These are phyloP conservation scores for Sebastiscus albofasciatus DNA, from an alignment of 2,797 vertebrate genomes.

Conservation along the genomic window DNA sequence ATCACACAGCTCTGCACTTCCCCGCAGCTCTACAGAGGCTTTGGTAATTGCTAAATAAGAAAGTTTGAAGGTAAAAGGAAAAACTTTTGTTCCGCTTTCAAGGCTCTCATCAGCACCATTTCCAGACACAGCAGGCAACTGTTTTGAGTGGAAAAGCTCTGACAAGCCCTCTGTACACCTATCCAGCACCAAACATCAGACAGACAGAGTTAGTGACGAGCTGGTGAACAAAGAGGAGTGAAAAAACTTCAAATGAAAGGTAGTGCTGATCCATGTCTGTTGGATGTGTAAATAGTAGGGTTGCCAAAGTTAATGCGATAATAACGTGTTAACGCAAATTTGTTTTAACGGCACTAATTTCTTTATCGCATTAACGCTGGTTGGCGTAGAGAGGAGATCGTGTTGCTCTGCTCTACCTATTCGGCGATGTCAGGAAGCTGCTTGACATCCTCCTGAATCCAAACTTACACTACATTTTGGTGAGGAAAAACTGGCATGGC, in stretches of 20 bases:
- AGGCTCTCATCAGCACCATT: not conserved
- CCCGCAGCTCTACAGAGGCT: not conserved
- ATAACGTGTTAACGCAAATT: no score
- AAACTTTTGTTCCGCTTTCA: not conserved
- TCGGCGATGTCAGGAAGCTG: no score
- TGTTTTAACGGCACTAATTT: no score
- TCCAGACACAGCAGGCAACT: not conserved
- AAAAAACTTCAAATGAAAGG: not conserved
- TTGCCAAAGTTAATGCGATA: no score
- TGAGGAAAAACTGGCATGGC: no score
- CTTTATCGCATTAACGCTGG: no score
- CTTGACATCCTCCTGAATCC: no score
- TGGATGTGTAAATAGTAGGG: not conserved
- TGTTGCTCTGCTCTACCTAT: no score
- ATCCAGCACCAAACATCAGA: conserved; percentile 4
- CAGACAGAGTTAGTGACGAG: not conserved
- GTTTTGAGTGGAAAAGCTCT: not conserved
- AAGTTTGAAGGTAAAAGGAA: not conserved
- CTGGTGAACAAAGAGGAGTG: not conserved
- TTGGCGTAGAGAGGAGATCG: no score
- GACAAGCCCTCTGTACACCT: not conserved
- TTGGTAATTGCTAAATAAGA: not conserved
- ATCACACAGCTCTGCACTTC: not conserved
- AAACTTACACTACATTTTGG: no score
- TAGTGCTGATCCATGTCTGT: not conserved